phyloP scores from a whole-genome alignment of 2,113 vertebrate genomes.

The Hemiscyllium ocellatum region DNA sequence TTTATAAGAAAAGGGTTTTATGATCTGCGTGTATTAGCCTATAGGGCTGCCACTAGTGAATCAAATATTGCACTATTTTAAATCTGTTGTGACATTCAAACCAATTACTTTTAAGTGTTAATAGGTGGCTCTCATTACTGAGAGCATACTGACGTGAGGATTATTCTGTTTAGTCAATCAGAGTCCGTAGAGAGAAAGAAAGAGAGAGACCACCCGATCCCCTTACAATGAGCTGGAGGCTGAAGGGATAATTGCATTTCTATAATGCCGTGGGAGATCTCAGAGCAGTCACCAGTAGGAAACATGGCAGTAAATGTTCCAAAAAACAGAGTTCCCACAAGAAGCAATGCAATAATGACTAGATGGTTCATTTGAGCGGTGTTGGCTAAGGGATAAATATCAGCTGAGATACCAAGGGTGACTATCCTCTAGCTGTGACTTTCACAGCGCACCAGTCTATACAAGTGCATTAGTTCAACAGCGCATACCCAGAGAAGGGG shows the following conservation, averaged over 20 bases:
- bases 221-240: background rate
- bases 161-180: background rate
- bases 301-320: background rate
- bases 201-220: background rate
- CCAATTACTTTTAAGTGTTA: background rate
- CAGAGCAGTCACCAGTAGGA: too few relatives aligned
- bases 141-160: too few relatives aligned
- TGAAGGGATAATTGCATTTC: background rate
- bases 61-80: background rate
- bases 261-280: background rate
- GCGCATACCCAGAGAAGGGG: too few relatives aligned
- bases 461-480: too few relatives aligned
- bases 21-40: background rate
- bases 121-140: too few relatives aligned
- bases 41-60: background rate
- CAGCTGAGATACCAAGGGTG: background rate
- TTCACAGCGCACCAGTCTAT: too few relatives aligned
- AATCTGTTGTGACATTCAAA: background rate
- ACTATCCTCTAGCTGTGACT: too few relatives aligned
- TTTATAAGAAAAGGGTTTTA: background rate
- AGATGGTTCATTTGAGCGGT: background rate
- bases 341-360: background rate
- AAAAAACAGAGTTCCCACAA: background rate
- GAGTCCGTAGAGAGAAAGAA: background rate
- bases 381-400: background rate